phyloP scores from a whole-genome alignment of 2,113 vertebrate genomes.

The Ancistrus triradiatus region DNA sequence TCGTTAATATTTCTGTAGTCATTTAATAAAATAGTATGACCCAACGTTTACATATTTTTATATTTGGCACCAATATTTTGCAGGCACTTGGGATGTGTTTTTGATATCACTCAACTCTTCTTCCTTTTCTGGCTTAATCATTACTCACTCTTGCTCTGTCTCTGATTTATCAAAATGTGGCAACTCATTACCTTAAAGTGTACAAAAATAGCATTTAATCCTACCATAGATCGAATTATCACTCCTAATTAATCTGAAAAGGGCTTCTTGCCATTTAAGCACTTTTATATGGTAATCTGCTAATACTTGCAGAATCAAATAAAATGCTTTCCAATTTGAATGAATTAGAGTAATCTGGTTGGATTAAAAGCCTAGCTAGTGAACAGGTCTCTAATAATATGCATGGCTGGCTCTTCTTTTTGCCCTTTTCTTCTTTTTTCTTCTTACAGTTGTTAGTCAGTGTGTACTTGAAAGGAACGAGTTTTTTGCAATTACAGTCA shows the following conservation, averaged over 20 bases:
- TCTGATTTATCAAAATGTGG: not conserved
- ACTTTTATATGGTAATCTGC: conserved; percentile 36
- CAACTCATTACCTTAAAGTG: conserved; percentile 17
- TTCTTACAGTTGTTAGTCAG: not conserved
- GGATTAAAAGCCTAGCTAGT: conserved; percentile 59
- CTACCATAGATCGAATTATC: conserved; percentile 30
- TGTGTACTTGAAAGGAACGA: not conserved
- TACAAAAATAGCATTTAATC: conserved; percentile 18
- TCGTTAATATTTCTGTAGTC: too few relatives aligned
- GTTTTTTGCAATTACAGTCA: not conserved
- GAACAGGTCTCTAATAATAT: conserved; percentile 52
- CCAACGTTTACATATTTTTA: too few relatives aligned
- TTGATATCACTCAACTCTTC: not conserved
- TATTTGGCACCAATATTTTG: too few relatives aligned
- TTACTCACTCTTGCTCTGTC: not conserved
- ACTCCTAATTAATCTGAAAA: conserved; percentile 35
- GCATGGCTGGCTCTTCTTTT: not conserved
- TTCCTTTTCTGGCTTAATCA: not conserved
- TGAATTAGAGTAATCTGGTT: conserved; percentile 54
- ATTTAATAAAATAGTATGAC: too few relatives aligned
- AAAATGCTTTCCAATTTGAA: conserved; percentile 23
- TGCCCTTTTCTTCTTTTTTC: not conserved
- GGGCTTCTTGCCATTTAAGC: conserved; percentile 19
- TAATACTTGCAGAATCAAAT: conserved; percentile 20
- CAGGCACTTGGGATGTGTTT: too few relatives aligned